phyloP scores from a whole-genome alignment of 2,797 vertebrate species.

The Liparis tanakae region DNA sequence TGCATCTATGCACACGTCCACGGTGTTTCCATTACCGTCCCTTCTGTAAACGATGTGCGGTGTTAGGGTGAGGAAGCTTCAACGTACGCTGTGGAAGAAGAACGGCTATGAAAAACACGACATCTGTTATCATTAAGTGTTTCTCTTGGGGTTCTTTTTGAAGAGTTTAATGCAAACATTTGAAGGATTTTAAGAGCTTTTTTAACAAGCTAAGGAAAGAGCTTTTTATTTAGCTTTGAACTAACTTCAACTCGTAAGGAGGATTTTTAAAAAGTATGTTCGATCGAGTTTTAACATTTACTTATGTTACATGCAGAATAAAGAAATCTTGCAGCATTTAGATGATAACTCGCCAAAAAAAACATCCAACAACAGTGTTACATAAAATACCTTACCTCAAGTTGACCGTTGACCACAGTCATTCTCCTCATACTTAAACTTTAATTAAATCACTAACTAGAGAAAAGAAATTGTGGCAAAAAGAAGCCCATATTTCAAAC shows the following conservation, averaged over 20 bases:
- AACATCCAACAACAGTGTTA: conserved; percentile 12
- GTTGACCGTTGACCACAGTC: background rate
- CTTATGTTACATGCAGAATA: background rate
- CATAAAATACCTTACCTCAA: conserved; percentile 1
- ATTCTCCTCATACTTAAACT: background rate
- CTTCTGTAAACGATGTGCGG: conserved; percentile 24
- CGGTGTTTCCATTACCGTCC: conserved; percentile 24
- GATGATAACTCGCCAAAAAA: background rate
- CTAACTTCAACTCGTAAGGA: background rate
- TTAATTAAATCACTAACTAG: background rate
- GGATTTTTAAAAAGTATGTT: background rate
- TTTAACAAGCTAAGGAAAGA: no score
- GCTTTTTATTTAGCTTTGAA: conserved; percentile 3
- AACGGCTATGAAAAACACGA: background rate
- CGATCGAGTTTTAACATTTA: background rate
- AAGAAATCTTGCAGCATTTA: background rate
- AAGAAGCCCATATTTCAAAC: conserved; percentile 13
- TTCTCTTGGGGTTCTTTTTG: background rate
- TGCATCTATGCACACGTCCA: background rate
- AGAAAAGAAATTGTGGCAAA: background rate
- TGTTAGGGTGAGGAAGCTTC: conserved; percentile 28
- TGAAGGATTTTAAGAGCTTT: conserved; percentile 1
- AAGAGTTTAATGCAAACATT: conserved; percentile 11
- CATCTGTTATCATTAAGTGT: conserved; percentile 13
- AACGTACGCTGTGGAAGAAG: background rate